Conservation (phyloP, 2,888 invertebrate genomes). For the Fragum sueziense region DNA sequence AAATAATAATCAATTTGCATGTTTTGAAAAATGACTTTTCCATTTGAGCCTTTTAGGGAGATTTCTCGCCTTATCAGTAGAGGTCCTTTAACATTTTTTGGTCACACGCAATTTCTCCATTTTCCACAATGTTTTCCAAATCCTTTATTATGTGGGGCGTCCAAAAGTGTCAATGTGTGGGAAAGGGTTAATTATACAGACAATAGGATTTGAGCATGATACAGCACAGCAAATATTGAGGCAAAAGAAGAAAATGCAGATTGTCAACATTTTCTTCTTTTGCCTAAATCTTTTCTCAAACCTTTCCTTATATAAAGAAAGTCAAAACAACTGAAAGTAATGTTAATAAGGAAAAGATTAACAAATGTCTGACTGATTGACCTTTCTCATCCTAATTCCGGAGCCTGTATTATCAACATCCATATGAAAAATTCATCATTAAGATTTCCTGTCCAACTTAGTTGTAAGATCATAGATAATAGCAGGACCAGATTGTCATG, state of each 20-base stretch:
- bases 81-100: neutral
- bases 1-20: too few species aligned
- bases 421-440: too few species aligned
- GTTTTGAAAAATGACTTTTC: too few species aligned
- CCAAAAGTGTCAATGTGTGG: neutral
- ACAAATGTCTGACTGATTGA: neutral
- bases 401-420: too few species aligned
- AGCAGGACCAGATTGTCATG: too few species aligned
- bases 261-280: neutral
- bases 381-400: too few species aligned
- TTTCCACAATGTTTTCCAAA: neutral
- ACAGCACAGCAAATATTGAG: neutral
- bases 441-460: too few species aligned
- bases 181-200: neutral
- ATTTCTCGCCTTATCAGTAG: too few species aligned
- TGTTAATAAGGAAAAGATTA: neutral
- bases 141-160: neutral
- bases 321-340: neutral
- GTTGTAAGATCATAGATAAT: too few species aligned
- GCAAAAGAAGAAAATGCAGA: neutral
- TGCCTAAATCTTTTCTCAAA: too few species aligned
- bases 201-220: neutral
- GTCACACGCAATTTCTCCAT: conserved; percentile 3
- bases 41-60: too few species aligned
- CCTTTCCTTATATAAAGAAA: neutral